phyloP scores from a whole-genome alignment of 2,888 invertebrate species.

The Aleiodes testaceus region DNA sequence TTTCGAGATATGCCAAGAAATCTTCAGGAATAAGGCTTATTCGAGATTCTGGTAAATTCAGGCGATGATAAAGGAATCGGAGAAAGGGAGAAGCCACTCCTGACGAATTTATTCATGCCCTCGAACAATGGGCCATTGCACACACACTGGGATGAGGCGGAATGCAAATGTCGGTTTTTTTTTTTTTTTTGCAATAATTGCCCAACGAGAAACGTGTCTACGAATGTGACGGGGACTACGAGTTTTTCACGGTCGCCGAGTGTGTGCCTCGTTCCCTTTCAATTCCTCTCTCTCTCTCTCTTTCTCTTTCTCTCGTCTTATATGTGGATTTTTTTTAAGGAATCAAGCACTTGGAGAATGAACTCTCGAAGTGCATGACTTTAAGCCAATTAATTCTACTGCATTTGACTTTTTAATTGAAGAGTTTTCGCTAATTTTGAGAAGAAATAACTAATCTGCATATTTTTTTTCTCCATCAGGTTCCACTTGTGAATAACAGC shows the following conservation, averaged over 20 bases:
- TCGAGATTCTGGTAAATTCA: background rate
- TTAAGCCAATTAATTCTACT: slow-evolving; percentile 46
- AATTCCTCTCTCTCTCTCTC: slow-evolving; percentile 35
- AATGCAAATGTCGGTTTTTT: slow-evolving; percentile 50
- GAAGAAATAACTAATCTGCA: no score
- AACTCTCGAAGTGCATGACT: slow-evolving; percentile 20
- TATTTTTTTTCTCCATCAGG: slow-evolving; percentile 72
- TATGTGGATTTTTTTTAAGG: slow-evolving; percentile 6
- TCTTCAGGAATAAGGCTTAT: no score
- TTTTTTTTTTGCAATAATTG: slow-evolving; percentile 48
- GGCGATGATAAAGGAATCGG: background rate
- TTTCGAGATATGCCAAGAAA: no score
- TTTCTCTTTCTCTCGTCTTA: background rate
- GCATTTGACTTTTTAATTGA: slow-evolving; percentile 6
- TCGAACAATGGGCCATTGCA: slow-evolving; percentile 46
- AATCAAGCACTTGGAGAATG: background rate
- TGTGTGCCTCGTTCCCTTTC: slow-evolving; percentile 36
- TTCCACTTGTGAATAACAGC: slow-evolving; percentile 77
- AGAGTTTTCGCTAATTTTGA: no score
- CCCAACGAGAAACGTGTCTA: slow-evolving; percentile 51
- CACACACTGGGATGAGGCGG: slow-evolving; percentile 43
- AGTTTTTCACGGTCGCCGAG: slow-evolving; percentile 46
- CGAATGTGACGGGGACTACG: slow-evolving; percentile 50
- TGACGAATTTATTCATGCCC: slow-evolving; percentile 54
- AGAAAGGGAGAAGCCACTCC: slow-evolving; percentile 20